Conservation (phyloP, 2,113 vertebrate genomes). For the Marmota flaviventris region DNA sequence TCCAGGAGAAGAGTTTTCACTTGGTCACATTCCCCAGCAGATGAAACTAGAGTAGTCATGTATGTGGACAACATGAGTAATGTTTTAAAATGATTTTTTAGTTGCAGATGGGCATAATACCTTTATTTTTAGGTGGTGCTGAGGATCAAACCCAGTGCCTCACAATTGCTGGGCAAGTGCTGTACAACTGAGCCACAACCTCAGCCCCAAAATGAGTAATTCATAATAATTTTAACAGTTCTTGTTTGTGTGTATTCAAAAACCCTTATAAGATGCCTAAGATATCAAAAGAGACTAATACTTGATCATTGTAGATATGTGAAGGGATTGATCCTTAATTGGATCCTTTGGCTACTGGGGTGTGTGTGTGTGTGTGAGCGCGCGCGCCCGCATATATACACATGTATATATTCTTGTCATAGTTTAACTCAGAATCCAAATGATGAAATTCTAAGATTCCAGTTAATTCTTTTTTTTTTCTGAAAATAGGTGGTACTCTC, state of each 20-base stretch:
- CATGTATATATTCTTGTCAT: background rate
- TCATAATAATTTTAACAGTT: background rate
- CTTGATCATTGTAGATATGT: background rate
- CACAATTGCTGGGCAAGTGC: too few relatives aligned
- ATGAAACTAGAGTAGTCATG: background rate
- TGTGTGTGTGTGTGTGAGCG: background rate
- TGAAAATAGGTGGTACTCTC: constrained; percentile 65
- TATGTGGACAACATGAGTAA: background rate
- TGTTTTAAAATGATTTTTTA: background rate
- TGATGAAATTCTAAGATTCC: background rate
- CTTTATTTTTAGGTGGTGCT: too few relatives aligned
- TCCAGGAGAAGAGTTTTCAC: background rate
- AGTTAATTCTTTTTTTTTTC: background rate
- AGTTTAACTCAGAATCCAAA: background rate
- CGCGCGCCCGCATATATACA: background rate
- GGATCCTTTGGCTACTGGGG: background rate
- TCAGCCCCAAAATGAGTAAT: background rate
- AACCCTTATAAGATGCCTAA: background rate
- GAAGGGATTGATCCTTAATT: background rate
- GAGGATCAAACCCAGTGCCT: too few relatives aligned
- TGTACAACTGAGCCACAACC: too few relatives aligned
- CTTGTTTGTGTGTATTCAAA: background rate
- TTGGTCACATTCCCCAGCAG: background rate
- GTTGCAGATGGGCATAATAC: too few relatives aligned
- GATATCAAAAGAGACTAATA: background rate